phyloP scores from a whole-genome alignment of 1,140 invertebrate species.

The Cryptotermes secundus region DNA sequence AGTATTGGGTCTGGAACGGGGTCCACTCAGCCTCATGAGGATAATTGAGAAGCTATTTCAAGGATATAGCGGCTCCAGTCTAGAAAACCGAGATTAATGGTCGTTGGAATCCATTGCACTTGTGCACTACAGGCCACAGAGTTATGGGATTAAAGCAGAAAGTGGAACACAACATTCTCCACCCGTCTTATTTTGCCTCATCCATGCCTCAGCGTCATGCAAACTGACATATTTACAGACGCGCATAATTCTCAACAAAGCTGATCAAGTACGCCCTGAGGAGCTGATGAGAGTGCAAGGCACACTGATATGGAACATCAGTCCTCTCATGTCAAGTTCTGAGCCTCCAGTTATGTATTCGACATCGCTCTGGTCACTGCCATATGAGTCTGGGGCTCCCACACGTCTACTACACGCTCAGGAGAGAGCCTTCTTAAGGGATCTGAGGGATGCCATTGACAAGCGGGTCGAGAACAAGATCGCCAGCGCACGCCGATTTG shows the following conservation, averaged over 20 bases:
- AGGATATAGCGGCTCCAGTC: too few relatives aligned
- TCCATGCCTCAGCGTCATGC: too few relatives aligned
- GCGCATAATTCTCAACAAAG: slow-evolving; percentile 91
- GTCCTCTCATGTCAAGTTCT: slow-evolving; percentile 87
- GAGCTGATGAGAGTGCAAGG: slow-evolving; percentile 91
- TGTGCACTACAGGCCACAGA: too few relatives aligned
- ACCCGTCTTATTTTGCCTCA: too few relatives aligned
- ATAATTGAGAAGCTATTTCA: too few relatives aligned
- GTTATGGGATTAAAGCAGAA: too few relatives aligned
- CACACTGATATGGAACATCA: slow-evolving; percentile 94
- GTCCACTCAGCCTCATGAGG: too few relatives aligned
- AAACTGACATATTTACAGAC: slow-evolving; percentile 54
- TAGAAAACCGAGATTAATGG: too few relatives aligned
- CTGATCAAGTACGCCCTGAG: slow-evolving; percentile 88
- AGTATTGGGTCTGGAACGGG: too few relatives aligned
- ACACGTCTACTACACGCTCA: slow-evolving; percentile 77
- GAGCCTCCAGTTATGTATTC: slow-evolving; percentile 95
- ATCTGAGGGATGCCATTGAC: slow-evolving; percentile 80
- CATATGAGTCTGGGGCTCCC: slow-evolving; percentile 77
- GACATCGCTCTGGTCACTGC: slow-evolving; percentile 85
- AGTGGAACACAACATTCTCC: too few relatives aligned
- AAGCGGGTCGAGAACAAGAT: slow-evolving; percentile 92
- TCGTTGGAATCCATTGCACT: too few relatives aligned
- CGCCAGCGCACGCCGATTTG: slow-evolving; percentile 88
- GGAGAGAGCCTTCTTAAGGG: slow-evolving; percentile 82